Percentiles rank a stretch among this genome's conserved stretches.
Conservation (phyloP, 2,113 vertebrate species). For the Neogobius melanostomus region DNA sequence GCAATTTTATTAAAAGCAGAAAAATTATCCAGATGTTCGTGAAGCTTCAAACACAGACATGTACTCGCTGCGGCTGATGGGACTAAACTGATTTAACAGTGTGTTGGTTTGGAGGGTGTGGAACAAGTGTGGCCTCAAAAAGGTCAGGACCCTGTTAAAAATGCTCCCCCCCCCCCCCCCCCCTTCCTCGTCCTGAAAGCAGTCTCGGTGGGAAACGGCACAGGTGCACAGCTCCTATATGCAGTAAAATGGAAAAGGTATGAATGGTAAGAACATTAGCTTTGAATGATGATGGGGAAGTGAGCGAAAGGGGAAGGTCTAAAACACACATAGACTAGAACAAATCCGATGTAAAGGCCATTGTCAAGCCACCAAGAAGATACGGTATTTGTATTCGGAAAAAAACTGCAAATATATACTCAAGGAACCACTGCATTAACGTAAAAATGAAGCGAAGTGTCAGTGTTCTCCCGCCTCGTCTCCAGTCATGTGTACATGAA, state of each 20-base stretch:
- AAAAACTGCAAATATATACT: too few relatives aligned
- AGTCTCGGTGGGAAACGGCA: background rate
- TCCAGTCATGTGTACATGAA: too few relatives aligned
- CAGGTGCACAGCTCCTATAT: background rate
- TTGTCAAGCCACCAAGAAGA: too few relatives aligned
- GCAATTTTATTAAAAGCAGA: background rate
- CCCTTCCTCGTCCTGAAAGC: background rate
- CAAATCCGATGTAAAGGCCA: background rate
- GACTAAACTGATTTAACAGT: background rate
- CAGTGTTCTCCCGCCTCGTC: too few relatives aligned
- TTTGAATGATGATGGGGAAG: background rate
- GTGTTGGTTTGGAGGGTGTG: background rate
- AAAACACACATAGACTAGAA: background rate
- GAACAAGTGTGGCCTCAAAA: background rate
- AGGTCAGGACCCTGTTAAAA: background rate
- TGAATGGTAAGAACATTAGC: background rate
- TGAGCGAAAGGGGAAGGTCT: background rate
- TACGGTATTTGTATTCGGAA: too few relatives aligned
- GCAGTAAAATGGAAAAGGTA: background rate
- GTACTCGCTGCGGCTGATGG: background rate
- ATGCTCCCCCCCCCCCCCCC: background rate
- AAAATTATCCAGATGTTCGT: background rate
- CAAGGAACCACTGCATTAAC: too few relatives aligned
- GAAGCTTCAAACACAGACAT: background rate
- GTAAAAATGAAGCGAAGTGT: too few relatives aligned